Evolutionary conservation across 2,888 invertebrate genomes (phyloP).

Genomic region (Margaritifera margaritifera): DNA sequence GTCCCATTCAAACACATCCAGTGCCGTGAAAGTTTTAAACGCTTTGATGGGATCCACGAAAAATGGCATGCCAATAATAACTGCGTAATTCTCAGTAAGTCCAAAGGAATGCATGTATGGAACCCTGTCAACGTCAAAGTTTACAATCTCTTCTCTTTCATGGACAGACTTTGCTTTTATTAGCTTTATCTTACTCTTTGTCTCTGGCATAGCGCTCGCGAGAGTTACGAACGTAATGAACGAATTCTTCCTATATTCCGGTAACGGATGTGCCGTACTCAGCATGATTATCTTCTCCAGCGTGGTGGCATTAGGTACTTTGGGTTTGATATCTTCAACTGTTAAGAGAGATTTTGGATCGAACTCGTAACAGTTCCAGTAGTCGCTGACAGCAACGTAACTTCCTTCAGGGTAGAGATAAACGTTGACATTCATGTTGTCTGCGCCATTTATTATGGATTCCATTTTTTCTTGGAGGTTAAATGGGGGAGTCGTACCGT

Average conservation of each 20-base stretch:
- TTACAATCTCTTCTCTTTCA: constrained; percentile 52
- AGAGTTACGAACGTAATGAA: constrained; percentile 54
- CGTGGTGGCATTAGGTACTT: constrained; percentile 7
- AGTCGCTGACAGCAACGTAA: constrained; percentile 45
- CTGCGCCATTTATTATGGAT: constrained; percentile 34
- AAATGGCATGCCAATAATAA: constrained; percentile 59
- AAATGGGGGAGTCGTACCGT: constrained; percentile 36
- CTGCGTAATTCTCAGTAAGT: constrained; percentile 51
- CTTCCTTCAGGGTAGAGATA: constrained; percentile 21
- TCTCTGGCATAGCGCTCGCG: constrained; percentile 45
- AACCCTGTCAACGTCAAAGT: constrained; percentile 46
- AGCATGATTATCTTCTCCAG: constrained; percentile 41
- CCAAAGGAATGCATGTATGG: constrained; percentile 68
- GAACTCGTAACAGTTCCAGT: constrained; percentile 45
- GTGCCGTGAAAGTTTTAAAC: constrained; percentile 44
- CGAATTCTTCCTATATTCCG: constrained; percentile 48
- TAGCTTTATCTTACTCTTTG: constrained; percentile 38
- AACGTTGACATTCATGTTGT: constrained; percentile 53
- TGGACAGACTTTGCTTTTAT: constrained; percentile 46
- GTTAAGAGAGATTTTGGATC: constrained; percentile 19
- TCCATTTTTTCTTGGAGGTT: constrained; percentile 14
- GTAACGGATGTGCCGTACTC: constrained; percentile 64
- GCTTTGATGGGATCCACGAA: constrained; percentile 51
- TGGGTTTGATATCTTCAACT: constrained; percentile 13
- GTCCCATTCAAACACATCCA: constrained; percentile 55